These are phyloP conservation scores for Drosophila percnosoma DNA, from an alignment of 2,888 invertebrate species.

Conservation along the genomic window DNA sequence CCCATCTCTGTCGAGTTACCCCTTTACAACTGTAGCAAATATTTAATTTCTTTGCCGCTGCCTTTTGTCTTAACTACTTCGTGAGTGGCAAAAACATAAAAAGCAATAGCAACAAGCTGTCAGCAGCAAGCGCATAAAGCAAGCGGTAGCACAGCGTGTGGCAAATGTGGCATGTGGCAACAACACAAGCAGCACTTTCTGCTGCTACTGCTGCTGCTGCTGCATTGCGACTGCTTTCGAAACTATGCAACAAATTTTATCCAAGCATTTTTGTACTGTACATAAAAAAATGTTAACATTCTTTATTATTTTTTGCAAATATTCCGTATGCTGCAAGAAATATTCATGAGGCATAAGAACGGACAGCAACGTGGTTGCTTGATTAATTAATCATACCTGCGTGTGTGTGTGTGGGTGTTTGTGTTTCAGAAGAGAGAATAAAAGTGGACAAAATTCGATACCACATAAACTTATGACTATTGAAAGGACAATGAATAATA, in stretches of 20 bases:
- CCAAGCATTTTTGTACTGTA: conserved; percentile 1
- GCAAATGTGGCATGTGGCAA: conserved; percentile 20
- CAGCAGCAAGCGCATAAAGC: conserved; percentile 15
- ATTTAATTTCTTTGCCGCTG: conserved; percentile 71
- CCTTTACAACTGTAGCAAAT: conserved; percentile 41
- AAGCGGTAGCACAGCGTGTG: conserved; percentile 12
- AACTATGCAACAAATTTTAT: conserved; percentile 23
- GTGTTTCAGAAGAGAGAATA: neutral
- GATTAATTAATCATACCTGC: neutral
- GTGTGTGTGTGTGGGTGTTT: neutral
- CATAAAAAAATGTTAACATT: neutral
- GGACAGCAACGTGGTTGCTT: neutral
- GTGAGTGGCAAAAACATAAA: conserved; percentile 15
- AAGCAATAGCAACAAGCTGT: conserved; percentile 12
- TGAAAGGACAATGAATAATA: neutral
- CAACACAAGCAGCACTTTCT: conserved; percentile 1
- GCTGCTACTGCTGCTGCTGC: neutral
- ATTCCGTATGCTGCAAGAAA: neutral
- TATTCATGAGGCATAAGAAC: neutral
- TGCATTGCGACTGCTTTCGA: conserved; percentile 8
- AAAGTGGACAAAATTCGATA: neutral
- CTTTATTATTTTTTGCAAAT: neutral
- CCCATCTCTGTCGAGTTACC: neutral
- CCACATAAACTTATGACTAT: neutral
- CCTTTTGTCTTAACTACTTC: conserved; percentile 47